phyloP scores from a whole-genome alignment of 2,888 invertebrate genomes.

The Xestoiulus laeticollis region DNA sequence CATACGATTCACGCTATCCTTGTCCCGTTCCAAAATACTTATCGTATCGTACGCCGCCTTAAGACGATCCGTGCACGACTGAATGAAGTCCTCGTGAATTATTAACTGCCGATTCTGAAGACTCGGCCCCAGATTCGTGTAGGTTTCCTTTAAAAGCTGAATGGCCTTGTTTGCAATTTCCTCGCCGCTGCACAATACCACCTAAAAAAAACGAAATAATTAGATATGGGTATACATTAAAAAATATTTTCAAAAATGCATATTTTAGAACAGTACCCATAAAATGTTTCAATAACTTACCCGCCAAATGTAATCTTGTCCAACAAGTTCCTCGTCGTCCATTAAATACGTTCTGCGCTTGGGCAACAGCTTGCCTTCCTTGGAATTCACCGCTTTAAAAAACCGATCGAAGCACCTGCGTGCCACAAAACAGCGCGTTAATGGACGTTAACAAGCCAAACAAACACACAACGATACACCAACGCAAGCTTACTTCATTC shows the following conservation, averaged over 20 bases:
- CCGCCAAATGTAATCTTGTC: conserved; percentile 95
- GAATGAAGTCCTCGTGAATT: conserved; percentile 92
- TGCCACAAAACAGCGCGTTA: conserved; percentile 53
- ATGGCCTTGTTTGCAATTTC: conserved; percentile 94
- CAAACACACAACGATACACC: conserved; percentile 40
- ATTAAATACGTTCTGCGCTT: conserved; percentile 86
- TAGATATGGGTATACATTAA: no score
- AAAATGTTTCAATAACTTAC: no score
- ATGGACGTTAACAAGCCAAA: neutral
- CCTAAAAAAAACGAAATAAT: conserved; percentile 66
- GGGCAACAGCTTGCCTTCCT: conserved; percentile 89
- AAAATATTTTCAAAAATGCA: no score
- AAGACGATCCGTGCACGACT: conserved; percentile 89
- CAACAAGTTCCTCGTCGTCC: conserved; percentile 94
- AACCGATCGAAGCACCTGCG: conserved; percentile 77
- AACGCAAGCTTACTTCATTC: conserved; percentile 80
- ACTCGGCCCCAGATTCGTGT: conserved; percentile 89
- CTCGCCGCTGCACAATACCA: conserved; percentile 88
- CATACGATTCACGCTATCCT: conserved; percentile 68
- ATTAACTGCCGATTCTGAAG: conserved; percentile 77
- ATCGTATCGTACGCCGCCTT: conserved; percentile 87
- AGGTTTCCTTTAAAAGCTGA: conserved; percentile 89
- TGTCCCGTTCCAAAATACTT: conserved; percentile 70
- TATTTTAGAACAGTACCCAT: no score
- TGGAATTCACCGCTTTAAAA: conserved; percentile 93